Base-by-base conservation (phyloP, 2,888 invertebrate genomes). In the Galerucella pusilla region DNA sequence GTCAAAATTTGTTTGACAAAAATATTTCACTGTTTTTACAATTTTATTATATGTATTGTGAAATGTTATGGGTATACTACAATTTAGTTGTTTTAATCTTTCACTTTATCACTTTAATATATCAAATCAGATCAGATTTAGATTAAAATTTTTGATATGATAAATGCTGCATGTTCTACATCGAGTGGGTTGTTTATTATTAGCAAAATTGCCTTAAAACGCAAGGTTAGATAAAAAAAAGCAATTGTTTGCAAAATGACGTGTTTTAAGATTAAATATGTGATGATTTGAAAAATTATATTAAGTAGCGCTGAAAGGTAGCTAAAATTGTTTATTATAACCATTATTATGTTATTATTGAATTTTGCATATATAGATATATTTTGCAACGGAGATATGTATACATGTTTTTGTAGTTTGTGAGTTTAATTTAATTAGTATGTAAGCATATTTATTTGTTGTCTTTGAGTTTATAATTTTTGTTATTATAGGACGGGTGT, bases 401-500 rank as follows among this genome's bases (percentile, higher is more conserved):
- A 46, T 52, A 52, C 25, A 67, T 54, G 14, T 25, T 67, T 67
- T 52, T 52, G n/a, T 52, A 67, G 28, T 71, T 65, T 71, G 57
- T 57, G 65, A 65, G 20, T 65, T 20, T 68, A 61, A 46, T 70
- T 57, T 70, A 61, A 52, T 65, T 45, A 25, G 20, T 71, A 65
- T 14, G 46, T 65, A 65, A 64, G 42, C 20, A 71, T 71, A 65
- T 71, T 71, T 71, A 71, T 71, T 71, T 71, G 65, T 65, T 65
- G 65, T 42, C 20, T 42, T 65, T 65, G 65, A 57, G 25, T 71
- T 57, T 65, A 65, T 71, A 46, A 65, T 25, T 71, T 71, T 71
- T 71, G 71, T 71, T 71, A 71, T 71, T 71, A 71, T 65, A 59
- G 71, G 20, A 45, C 49, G 20, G 71, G 71, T 65, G 65, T 57